Evolutionary conservation across 2,888 invertebrate species (phyloP).

Genomic region (Andrena camellia): DNA sequence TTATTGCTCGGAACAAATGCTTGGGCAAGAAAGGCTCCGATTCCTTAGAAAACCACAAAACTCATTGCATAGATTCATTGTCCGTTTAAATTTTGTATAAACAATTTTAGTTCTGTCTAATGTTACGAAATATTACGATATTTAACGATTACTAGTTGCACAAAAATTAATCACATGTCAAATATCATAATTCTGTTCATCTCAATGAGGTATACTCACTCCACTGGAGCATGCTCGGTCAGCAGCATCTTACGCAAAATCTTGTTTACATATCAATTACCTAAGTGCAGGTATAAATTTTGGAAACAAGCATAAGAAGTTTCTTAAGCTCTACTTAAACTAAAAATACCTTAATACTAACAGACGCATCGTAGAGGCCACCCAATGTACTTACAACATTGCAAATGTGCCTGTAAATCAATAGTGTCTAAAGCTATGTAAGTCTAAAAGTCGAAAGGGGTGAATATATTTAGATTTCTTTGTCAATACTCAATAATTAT

Average conservation of each 20-base stretch:
- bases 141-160: conserved; percentile 77
- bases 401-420: conserved; percentile 80
- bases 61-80: conserved; percentile 2
- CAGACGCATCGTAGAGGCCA: conserved; percentile 79
- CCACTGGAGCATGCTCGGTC: conserved; percentile 80
- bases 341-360: conserved; percentile 76
- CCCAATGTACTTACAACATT: conserved; percentile 84
- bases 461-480: conserved; percentile 73
- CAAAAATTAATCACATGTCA: conserved; percentile 71
- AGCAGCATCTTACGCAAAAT: conserved; percentile 80
- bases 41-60: conserved; percentile 8
- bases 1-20: conserved; percentile 24
- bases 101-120: conserved; percentile 31
- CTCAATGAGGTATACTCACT: conserved; percentile 81
- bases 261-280: conserved; percentile 83
- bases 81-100: conserved; percentile 24
- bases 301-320: conserved; percentile 77
- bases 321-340: conserved; percentile 74
- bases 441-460: conserved; percentile 72
- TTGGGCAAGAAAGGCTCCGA: not conserved
- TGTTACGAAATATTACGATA: conserved; percentile 30
- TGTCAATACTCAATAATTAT: conserved; percentile 77
- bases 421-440: conserved; percentile 74
- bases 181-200: conserved; percentile 73
- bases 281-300: conserved; percentile 82